Evolutionary conservation across 2,888 invertebrate genomes (phyloP).

Genomic region (Himalopsyche japonica): DNA sequence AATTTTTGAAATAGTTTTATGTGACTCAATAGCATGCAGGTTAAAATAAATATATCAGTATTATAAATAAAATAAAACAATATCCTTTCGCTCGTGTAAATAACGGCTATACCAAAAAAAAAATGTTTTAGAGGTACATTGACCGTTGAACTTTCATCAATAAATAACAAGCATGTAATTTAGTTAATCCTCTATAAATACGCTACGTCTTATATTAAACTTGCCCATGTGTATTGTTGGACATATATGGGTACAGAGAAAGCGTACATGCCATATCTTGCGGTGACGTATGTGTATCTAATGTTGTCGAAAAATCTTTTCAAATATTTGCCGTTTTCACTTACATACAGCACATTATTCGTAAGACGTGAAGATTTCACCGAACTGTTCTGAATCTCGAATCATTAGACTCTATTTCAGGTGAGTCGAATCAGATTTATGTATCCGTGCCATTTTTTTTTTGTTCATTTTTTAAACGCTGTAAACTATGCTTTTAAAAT

Average conservation of each 20-base stretch:
- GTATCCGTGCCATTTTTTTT: background rate
- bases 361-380: background rate
- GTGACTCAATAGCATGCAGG: too few species aligned
- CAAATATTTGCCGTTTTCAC: background rate
- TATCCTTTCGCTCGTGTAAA: too few species aligned
- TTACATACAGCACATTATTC: background rate
- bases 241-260: background rate
- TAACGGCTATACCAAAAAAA: too few species aligned
- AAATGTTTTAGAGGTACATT: too few species aligned
- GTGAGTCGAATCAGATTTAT: background rate
- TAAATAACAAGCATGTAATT: background rate
- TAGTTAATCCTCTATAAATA: background rate
- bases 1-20: too few species aligned
- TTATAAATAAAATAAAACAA: too few species aligned
- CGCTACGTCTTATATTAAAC: background rate
- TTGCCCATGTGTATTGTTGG: background rate
- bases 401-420: background rate
- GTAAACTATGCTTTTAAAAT: background rate
- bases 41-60: too few species aligned
- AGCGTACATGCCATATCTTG: background rate
- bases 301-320: background rate
- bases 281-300: background rate
- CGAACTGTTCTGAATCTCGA: background rate
- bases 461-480: background rate
- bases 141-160: too few species aligned